phyloP scores from a whole-genome alignment of 1,140 invertebrate species.

The Pseudoatta argentina region DNA sequence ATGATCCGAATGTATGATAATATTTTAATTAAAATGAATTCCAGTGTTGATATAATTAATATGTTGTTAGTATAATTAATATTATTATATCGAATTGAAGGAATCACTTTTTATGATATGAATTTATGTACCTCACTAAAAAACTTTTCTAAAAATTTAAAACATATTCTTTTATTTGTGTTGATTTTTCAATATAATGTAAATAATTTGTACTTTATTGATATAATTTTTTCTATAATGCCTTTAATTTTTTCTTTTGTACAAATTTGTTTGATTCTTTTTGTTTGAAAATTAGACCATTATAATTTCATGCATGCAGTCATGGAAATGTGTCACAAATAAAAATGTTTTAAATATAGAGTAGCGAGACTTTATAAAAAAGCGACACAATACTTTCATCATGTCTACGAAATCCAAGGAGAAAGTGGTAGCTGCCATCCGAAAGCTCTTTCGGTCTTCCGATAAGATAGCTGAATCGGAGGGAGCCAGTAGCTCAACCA shows the following conservation, averaged over 20 bases:
- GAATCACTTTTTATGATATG: not conserved
- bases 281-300: not conserved
- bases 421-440: conserved; percentile 91
- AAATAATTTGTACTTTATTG: not conserved
- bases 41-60: not conserved
- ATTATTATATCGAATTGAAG: not conserved
- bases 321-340: not conserved
- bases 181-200: not conserved
- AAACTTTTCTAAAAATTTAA: not conserved
- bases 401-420: conserved; percentile 92
- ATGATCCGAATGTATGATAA: not conserved
- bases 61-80: no score
- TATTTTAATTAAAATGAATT: not conserved
- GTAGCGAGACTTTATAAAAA: not conserved
- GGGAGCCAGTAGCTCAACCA: conserved; percentile 84
- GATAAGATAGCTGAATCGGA: conserved; percentile 88
- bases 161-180: not conserved
- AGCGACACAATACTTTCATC: conserved; percentile 32
- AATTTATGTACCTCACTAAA: not conserved
- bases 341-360: conserved; percentile 43
- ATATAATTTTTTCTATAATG: not conserved
- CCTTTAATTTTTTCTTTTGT: not conserved
- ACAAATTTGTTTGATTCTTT: not conserved
- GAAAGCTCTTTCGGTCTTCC: conserved; percentile 91
- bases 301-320: not conserved